Evolutionary conservation across 2,888 invertebrate species (phyloP).

Genomic region (Cremastinae sp.): DNA sequence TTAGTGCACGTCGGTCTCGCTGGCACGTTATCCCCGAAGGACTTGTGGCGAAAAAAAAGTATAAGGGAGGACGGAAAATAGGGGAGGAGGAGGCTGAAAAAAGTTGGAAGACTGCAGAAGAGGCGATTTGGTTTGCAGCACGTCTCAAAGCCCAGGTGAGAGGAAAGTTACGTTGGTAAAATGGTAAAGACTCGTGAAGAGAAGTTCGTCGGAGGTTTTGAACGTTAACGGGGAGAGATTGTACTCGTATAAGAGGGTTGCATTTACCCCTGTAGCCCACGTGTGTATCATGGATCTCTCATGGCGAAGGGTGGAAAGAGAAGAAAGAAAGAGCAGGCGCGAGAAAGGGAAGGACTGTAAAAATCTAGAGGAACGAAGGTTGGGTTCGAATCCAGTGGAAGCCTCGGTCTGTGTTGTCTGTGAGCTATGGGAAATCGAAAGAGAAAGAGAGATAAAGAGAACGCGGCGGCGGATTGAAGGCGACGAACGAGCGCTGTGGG

Average conservation of each 20-base stretch:
- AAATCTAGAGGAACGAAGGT: constrained; percentile 18
- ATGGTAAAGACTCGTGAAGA: constrained; percentile 28
- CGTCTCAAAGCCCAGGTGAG: constrained; percentile 55
- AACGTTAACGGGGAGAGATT: constrained; percentile 13
- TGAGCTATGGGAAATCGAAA: constrained; percentile 5
- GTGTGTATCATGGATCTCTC: constrained; percentile 12
- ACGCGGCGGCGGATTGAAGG: constrained; percentile 40
- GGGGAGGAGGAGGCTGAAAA: constrained; percentile 16
- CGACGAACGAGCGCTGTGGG: constrained; percentile 43
- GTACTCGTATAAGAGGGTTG: background rate
- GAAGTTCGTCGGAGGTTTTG: constrained; percentile 21
- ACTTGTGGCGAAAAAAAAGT: constrained; percentile 39
- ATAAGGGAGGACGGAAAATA: background rate
- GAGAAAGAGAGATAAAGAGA: constrained; percentile 13
- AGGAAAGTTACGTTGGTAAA: constrained; percentile 52
- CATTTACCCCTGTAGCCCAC: too few relatives aligned
- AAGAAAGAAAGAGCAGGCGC: background rate
- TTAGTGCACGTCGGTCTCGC: constrained; percentile 48
- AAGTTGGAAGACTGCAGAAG: constrained; percentile 20
- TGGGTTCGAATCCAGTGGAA: constrained; percentile 14
- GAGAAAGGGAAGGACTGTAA: constrained; percentile 3
- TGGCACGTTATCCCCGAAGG: constrained; percentile 53
- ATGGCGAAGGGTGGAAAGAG: too few relatives aligned
- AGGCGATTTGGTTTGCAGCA: constrained; percentile 49
- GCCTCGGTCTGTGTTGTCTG: constrained; percentile 20